Base-by-base conservation (phyloP, 2,888 invertebrate genomes). In the Mimumesa dahlbomi region DNA sequence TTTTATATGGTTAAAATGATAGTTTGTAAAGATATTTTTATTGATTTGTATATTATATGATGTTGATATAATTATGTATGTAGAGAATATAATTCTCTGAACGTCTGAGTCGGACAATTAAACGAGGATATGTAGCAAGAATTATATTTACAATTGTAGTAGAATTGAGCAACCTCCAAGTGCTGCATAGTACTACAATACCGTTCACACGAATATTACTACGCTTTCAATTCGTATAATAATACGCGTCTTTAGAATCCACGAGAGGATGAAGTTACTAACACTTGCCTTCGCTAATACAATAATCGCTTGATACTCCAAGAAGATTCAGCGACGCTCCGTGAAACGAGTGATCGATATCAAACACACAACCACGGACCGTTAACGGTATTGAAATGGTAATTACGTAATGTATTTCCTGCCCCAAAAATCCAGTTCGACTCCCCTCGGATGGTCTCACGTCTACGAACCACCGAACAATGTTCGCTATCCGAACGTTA, bases 191-290 rank as follows among this genome's bases (percentile, higher is more conserved):
- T n/a, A n/a, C n/a, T n/a, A n/a, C n/a, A n/a, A n/a, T n/a, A n/a
- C n/a, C 40, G 52, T 46, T 65, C 59, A 31, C 65, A 65, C 59
- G 59, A 65, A 46, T 40, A 53, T 65, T 50, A 57, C 57, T 5
- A n/a, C 11, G 31, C 4, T 11, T 40, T 48, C 22, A 34, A 63
- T 45, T 34, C 11, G 34, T n/a, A 16, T 19, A 14, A 43, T 53
- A 38, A 62, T 25, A 9, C 14, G 58, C 43, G 36, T 19, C 57
- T 38, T 50, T 13, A 22, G 29, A 36, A 16, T 40, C 25, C 34
- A 21, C 46, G 11, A 18, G 38, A 46, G 14, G 16, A 48, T 34
- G 31, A 40, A 48, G 42, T 46, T 25, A 18, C 25, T 43, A n/a
- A n/a, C n/a, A 64, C 54, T 63, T 67, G 22, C 29, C 18, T 9